Evolutionary conservation across 37 sponge, comb jelly and placozoan species (phyloP).

Genomic region (Ianthella basta): DNA sequence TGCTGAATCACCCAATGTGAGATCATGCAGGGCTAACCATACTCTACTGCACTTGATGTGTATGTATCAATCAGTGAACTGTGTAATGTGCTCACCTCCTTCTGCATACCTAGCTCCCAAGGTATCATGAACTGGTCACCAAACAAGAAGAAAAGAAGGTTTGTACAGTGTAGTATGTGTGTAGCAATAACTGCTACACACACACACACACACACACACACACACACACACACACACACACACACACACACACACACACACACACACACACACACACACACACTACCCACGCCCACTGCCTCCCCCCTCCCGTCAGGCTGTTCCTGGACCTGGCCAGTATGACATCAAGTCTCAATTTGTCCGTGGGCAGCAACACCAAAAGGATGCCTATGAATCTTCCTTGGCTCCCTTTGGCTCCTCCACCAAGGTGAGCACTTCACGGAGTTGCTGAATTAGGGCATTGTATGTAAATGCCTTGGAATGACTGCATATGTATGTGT

Average conservation of each 20-base stretch:
- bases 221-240: not conserved
- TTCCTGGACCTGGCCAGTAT: constrained; percentile 96
- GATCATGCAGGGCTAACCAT: no score
- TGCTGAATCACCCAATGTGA: no score
- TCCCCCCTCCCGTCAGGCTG: constrained; percentile 38
- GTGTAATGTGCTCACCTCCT: not conserved
- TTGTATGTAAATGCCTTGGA: not conserved
- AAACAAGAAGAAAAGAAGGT: constrained; percentile 80
- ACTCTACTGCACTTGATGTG: no score
- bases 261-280: not conserved
- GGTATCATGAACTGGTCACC: constrained; percentile 83
- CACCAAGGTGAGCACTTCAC: constrained; percentile 38
- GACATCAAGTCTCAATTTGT: constrained; percentile 75
- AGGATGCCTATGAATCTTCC: constrained; percentile 24
- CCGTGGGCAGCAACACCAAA: constrained; percentile 15
- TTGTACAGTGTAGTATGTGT: not conserved
- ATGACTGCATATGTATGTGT: not conserved
- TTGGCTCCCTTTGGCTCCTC: constrained; percentile 84
- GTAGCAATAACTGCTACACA: not conserved
- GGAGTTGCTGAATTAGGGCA: not conserved
- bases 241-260: not conserved
- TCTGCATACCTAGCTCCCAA: constrained; percentile 57
- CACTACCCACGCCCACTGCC: not conserved
- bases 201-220: not conserved
- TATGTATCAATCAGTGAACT: no score